Evolutionary conservation across 2,888 invertebrate genomes (phyloP), one percentile per base, ranked within the genome.

Genomic region (Dioctria rufipes): DNA sequence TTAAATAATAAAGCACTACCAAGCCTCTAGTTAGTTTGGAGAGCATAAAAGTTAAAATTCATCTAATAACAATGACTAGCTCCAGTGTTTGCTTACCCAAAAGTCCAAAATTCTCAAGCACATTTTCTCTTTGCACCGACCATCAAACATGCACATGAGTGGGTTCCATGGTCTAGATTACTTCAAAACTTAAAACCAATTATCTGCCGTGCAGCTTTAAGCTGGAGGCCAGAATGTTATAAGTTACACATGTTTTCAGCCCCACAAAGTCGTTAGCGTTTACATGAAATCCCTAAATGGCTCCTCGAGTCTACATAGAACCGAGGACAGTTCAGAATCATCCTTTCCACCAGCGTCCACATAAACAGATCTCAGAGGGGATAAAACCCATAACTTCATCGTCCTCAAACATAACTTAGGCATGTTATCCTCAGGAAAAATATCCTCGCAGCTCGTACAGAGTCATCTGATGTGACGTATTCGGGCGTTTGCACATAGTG

Each of bases 371-470:
- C 58, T 40, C 42, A 60, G 25, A 25, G 6, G 60, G 60, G 13
- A 60, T 42, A 60, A 42, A 43, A 11, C 5, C 63, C 42, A 60
- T 75, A 75, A 73, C 73, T 75, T 75, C 25, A 60, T 75, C 73
- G 42, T 60, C 73, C 43, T 75, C 60, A 75, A 75, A 60, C 73
- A 75, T 75, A 60, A 75, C 43, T 75, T 60, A 60, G 60, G 73
- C 60, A 75, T 75, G 73, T 75, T 75, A 75, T 75, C 60, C 73
- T 60, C 73, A 25, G 73, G 73, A 75, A 75, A 75, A 75, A 75
- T 75, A 43, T 42, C 58, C 43, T 43, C 60, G 43, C 60, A 25
- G 25, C 25, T 25, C 25, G 25, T 25, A 60, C 42, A 60, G 42
- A 46, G 54, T 8, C 42, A 9, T 40, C 5, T 54, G 39, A 39